Base-by-base conservation (phyloP, 1,140 invertebrate species). In the Pararge aegeria region DNA sequence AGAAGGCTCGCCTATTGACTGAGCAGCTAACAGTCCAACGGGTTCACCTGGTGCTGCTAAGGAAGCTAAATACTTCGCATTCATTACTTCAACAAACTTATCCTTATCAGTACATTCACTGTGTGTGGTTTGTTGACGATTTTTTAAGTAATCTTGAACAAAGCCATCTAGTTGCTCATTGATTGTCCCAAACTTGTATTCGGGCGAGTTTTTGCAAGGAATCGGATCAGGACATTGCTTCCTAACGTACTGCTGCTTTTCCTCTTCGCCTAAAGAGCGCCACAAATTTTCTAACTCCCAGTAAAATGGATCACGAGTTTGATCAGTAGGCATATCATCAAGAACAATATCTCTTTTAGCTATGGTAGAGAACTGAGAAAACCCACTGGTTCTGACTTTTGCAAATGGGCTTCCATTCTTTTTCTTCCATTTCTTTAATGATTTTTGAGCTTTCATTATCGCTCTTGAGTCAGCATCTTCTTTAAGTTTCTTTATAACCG, bases 1-100 rank as follows among this genome's bases (percentile, higher is more conserved):
- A 2, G 98, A 99, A 0, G 98, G 98, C 90, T 99, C 99, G 59
- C 98, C 98, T 68, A 99, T 96, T 6, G 97, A 99, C 91, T 96
- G 95, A 16, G 98, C 98, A 15, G 98, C 98, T 53, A 99, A 87
- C 18, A 99, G 83, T 19, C 99, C 99, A 12, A 99, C 98, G 9
- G 98, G 95, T 89, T 99, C 99, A 1, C 99, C 99, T 1, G 98
- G 97, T 13, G 94, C 92, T 44, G 94, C 95, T 61, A 97, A 80
- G 0, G 95, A 93, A 66, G 93, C 93, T 74, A 97, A 93, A 27
- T 93, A 91, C 88, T 97, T 98, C 10, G 94, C 86, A 66, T 94
- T 93, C 56, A 98, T 91, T 34, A 97, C 90, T 53, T 96, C 93
- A 12, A 91, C 83, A 48, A 96, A 91, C 54, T 93, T 85, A 7